These are phyloP conservation scores for Chamaea fasciata DNA, from an alignment of 2,113 vertebrate species.

Conservation along the genomic window DNA sequence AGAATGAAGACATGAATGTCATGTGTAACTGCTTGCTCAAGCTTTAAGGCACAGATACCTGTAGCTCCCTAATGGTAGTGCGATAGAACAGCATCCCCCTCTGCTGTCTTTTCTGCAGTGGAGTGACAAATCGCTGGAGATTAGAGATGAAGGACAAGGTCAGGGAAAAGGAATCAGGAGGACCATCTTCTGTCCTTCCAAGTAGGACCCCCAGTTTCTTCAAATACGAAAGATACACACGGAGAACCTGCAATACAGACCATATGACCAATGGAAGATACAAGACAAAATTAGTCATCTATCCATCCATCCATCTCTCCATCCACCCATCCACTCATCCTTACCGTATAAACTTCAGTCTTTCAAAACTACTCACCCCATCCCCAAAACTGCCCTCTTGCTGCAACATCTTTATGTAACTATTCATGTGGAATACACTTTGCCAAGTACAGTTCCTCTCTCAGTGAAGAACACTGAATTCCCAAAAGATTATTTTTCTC, in stretches of 20 bases:
- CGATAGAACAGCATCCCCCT: slow-evolving; percentile 73
- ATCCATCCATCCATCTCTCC: neutral
- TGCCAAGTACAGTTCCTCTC: neutral
- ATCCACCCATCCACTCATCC: neutral
- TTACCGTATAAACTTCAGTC: neutral
- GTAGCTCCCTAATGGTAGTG: slow-evolving; percentile 79
- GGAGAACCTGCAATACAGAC: slow-evolving; percentile 68
- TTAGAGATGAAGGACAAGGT: slow-evolving; percentile 82
- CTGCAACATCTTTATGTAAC: neutral
- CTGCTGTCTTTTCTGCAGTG: slow-evolving; percentile 66
- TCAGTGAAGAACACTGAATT: neutral
- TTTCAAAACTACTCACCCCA: neutral
- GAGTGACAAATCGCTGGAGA: slow-evolving; percentile 73
- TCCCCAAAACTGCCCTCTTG: neutral
- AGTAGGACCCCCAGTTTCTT: slow-evolving; percentile 72
- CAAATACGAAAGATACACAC: slow-evolving; percentile 76
- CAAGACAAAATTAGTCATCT: neutral
- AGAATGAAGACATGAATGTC: neutral
- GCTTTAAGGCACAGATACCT: slow-evolving; percentile 68
- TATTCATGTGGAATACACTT: slow-evolving; percentile 12
- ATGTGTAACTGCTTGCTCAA: neutral
- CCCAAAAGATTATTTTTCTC: neutral
- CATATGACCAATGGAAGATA: neutral
- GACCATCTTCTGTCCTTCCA: slow-evolving; percentile 52
- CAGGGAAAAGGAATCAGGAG: slow-evolving; percentile 56